These are phyloP conservation scores for Euproctis similis DNA, from an alignment of 2,888 invertebrate genomes.

Conservation along the genomic window DNA sequence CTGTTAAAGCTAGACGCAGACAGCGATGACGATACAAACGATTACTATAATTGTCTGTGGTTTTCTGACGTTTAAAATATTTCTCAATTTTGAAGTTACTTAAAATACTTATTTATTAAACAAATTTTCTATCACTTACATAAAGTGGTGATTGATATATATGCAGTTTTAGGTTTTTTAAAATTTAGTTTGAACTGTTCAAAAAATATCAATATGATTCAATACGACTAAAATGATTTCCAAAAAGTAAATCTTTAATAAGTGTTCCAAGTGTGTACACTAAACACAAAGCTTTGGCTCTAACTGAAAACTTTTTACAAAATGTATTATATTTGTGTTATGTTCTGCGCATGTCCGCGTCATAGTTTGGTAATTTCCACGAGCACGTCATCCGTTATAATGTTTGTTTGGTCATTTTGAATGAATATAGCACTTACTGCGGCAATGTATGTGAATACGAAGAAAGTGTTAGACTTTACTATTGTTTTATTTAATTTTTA, in stretches of 20 bases:
- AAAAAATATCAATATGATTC: too few species aligned
- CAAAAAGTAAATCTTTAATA: too few species aligned
- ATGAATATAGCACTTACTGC: neutral
- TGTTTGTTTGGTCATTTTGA: neutral
- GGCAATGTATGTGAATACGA: conserved; percentile 4
- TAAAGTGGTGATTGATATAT: too few species aligned
- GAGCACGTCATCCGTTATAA: conserved; percentile 4
- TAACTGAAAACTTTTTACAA: conserved; percentile 45
- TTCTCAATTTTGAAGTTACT: conserved; percentile 6
- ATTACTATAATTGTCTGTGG: conserved; percentile 1
- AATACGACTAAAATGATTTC: too few species aligned
- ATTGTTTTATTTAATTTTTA: conserved; percentile 14
- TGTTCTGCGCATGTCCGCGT: conserved; percentile 36
- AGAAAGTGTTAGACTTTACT: neutral
- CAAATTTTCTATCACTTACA: too few species aligned
- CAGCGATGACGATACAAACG: conserved; percentile 4
- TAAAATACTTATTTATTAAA: too few species aligned
- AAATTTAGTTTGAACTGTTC: too few species aligned
- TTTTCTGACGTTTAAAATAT: conserved; percentile 4
- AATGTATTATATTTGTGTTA: conserved; percentile 21
- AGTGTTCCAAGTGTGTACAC: too few species aligned
- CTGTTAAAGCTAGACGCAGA: conserved; percentile 11
- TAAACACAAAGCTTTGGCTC: conserved; percentile 25
- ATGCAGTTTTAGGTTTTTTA: too few species aligned
- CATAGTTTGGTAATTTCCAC: conserved; percentile 2